Evolutionary conservation across 2,888 invertebrate species (phyloP).

Genomic region (Ischnura elegans): DNA sequence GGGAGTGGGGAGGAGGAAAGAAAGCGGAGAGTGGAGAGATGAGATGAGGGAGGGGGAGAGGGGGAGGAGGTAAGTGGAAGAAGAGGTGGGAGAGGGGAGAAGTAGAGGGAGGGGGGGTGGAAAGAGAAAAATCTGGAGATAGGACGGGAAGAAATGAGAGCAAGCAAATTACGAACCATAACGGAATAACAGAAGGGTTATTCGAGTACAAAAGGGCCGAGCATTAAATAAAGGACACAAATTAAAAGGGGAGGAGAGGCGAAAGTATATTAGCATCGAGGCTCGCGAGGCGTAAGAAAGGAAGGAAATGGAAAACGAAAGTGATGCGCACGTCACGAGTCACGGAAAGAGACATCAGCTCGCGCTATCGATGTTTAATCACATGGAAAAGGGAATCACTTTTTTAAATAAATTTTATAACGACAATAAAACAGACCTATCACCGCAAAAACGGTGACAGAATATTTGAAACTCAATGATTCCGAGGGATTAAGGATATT

Average conservation of each 20-base stretch:
- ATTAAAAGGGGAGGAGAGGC: background rate
- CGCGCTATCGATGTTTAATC: no score
- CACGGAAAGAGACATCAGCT: background rate
- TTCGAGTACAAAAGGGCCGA: background rate
- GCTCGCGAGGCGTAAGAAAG: no score
- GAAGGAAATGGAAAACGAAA: background rate
- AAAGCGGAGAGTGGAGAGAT: background rate
- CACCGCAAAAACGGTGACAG: no score
- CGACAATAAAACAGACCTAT: no score
- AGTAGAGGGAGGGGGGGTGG: background rate
- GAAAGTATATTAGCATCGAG: background rate
- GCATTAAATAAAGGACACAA: slow-evolving; percentile 31
- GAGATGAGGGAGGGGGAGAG: background rate
- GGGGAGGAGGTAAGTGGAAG: background rate
- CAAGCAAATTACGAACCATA: slow-evolving; percentile 35
- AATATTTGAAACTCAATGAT: no score
- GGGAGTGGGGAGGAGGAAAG: background rate
- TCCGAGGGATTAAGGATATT: no score
- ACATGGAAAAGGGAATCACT: no score
- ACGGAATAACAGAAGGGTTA: slow-evolving; percentile 38
- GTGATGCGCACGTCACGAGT: background rate
- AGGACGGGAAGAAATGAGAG: slow-evolving; percentile 13
- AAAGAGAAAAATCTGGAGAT: slow-evolving; percentile 6
- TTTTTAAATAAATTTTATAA: no score
- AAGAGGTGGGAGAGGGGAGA: background rate